Percentiles rank a stretch among this genome's conserved stretches.
phyloP scores from a whole-genome alignment of 2,113 vertebrate genomes.

The Nothobranchius kuhntae region DNA sequence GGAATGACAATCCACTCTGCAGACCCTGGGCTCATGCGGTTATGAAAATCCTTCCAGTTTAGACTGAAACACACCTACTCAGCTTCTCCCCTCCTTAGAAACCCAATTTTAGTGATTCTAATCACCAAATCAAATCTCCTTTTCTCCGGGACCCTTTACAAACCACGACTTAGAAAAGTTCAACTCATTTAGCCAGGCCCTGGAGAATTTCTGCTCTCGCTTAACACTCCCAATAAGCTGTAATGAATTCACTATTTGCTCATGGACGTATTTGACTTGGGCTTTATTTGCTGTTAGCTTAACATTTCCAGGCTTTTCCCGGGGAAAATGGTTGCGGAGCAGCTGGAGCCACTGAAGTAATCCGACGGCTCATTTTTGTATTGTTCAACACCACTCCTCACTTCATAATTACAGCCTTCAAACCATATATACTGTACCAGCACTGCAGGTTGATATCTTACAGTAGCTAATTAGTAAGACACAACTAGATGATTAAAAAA shows the following conservation, averaged over 20 bases:
- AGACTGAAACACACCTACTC: slow-evolving; percentile 48
- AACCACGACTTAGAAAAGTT: slow-evolving; percentile 64
- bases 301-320: slow-evolving; percentile 54
- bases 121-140: slow-evolving; percentile 46
- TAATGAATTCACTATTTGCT: slow-evolving; percentile 66
- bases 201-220: slow-evolving; percentile 36
- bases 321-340: slow-evolving; percentile 33
- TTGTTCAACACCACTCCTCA: not conserved
- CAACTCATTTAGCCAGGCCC: slow-evolving; percentile 45
- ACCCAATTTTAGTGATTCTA: slow-evolving; percentile 49
- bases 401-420: slow-evolving; percentile 12
- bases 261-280: slow-evolving; percentile 48
- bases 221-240: slow-evolving; percentile 50
- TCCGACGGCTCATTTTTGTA: slow-evolving; percentile 20
- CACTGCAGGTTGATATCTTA: slow-evolving; percentile 5
- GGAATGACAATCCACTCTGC: slow-evolving; percentile 29
- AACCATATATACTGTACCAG: slow-evolving; percentile 22
- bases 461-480: slow-evolving; percentile 16
- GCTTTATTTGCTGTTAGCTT: slow-evolving; percentile 52
- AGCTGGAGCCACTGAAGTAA: slow-evolving; percentile 14
- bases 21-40: slow-evolving; percentile 27
- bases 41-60: slow-evolving; percentile 58
- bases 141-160: slow-evolving; percentile 6
- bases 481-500: slow-evolving; percentile 15
- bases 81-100: slow-evolving; percentile 14